phyloP scores from a whole-genome alignment of 2,113 vertebrate genomes.

The Pardalotus punctatus region DNA sequence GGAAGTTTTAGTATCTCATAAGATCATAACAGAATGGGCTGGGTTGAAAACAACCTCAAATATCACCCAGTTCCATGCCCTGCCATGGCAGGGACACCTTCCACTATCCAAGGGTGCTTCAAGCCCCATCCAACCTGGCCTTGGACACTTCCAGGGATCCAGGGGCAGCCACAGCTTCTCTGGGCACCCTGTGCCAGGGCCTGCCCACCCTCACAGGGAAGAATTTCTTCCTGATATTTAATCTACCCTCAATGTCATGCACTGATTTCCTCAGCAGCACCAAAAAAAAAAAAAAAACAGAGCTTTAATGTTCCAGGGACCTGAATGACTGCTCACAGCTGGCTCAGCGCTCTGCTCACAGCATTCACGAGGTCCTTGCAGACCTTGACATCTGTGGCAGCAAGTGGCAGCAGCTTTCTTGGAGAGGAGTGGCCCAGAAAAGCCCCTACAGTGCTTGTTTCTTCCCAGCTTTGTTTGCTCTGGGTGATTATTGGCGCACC shows the following conservation, averaged over 20 bases:
- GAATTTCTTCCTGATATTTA: background rate
- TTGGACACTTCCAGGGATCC: background rate
- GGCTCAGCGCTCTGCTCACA: background rate
- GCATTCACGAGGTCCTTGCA: background rate
- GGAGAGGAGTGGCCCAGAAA: background rate
- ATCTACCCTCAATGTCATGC: background rate
- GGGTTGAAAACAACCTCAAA: background rate
- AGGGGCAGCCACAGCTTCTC: background rate
- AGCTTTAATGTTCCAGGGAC: background rate
- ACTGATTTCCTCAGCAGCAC: background rate
- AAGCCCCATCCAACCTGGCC: rapidly evolving
- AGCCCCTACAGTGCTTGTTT: background rate
- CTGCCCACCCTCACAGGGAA: background rate
- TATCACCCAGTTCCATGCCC: background rate
- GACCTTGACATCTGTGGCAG: background rate
- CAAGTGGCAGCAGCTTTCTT: background rate
- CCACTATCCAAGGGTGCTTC: rapidly evolving
- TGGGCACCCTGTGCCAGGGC: rapidly evolving
- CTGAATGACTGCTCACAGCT: background rate
- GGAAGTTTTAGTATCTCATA: rapidly evolving
- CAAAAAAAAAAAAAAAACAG: too few species aligned
- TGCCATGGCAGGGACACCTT: background rate
- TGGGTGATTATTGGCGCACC: background rate
- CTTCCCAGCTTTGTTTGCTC: constrained; percentile 2
- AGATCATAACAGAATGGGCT: background rate